Evolutionary conservation across 2,888 invertebrate genomes (phyloP), one percentile per base, ranked within the genome.

Genomic region (Trimorus sp.): DNA sequence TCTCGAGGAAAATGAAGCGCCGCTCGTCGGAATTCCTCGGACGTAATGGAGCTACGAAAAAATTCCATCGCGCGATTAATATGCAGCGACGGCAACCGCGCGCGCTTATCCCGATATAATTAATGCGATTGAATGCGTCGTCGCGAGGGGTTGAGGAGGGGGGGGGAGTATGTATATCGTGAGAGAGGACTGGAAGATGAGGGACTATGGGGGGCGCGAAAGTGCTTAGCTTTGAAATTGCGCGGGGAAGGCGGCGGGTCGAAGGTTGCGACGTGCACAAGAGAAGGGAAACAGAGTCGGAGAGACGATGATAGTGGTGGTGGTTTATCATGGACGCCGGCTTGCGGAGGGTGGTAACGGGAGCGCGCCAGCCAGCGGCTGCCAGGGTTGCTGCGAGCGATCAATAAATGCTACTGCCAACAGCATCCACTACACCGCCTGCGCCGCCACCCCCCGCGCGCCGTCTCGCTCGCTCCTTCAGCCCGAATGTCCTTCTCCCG

Each of bases 361-460:
- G 37, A 26, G 63, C 76, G 54, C 66, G 65, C 70, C 77, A 74
- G 83, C 83, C 74, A 70, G 63, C 66, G 71, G 83, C 74, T 69
- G 83, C 77, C 74, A 88, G 90, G 90, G 88, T 89, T 88, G 89
- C 89, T 88, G 78, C 85, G 82, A 88, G 86, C 90, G 90, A 90
- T 90, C 90, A 90, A 90, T 90, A 90, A 89, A 89, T 86, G 90
- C 90, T 84, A 87, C 89, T 88, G 86, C 89, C 88, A 89, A 73
- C 79, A 77, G 88, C 89, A 89, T 86, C 89, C 88, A 88, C 89
- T 87, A 87, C 89, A 86, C 89, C 87, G 87, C 89, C 89, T 1
- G 78, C 83, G 68, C 78, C 78, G 69, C 86, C 85, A 89, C 87
- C 87, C 37, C 40, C 26, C 26, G 37, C 38, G 15, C 1, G 15